Evolutionary conservation across 2,888 invertebrate species (phyloP), one percentile per base, ranked within the genome.

Genomic region (Eretmocerus hayati): DNA sequence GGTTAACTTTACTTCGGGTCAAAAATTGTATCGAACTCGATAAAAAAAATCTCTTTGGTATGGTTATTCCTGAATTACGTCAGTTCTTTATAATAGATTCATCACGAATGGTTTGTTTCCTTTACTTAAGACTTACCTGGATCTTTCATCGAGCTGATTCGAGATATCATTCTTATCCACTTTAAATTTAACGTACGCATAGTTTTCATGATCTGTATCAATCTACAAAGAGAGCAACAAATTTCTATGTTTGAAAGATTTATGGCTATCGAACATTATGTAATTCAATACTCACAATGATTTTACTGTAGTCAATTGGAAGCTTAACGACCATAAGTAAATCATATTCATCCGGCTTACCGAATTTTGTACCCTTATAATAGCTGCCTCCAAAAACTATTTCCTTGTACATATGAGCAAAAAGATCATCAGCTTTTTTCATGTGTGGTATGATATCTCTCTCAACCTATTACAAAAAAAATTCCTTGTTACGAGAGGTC

Each of bases 321-420:
- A 81, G 60, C 1, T 72, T 71, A 41, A 81, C 72, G 3, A 79
- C 72, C 3, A 80, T 67, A 65, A 81, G 78, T 63, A 81, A 72
- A 58, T 81, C 81, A 55, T 76, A 81, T 57, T 81, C 81, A 54
- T 79, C 76, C 22, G 81, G 75, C 52, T 75, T 74, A 4, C 76
- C 74, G 1, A 80, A 75, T 63, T 78, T 77, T 21, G 80, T 71
- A 15, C 75, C 74, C 55, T 81, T 81, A 51, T 76, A 79, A 18
- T 74, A 80, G 59, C 80, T 80, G n/a, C 81, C 81, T 0, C 77
- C 80, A 54, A 73, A 77, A 50, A 74, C 70, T 2, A 67, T 65
- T 62, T 53, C 57, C 20, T 58, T 56, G 44, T 52, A 73, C 26
- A 67, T 48, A 9, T 48, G 59, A 11, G 56, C 58, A 48, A 73